Conservation (phyloP, 2,797 vertebrate species). For the Serranus cabrilla region DNA sequence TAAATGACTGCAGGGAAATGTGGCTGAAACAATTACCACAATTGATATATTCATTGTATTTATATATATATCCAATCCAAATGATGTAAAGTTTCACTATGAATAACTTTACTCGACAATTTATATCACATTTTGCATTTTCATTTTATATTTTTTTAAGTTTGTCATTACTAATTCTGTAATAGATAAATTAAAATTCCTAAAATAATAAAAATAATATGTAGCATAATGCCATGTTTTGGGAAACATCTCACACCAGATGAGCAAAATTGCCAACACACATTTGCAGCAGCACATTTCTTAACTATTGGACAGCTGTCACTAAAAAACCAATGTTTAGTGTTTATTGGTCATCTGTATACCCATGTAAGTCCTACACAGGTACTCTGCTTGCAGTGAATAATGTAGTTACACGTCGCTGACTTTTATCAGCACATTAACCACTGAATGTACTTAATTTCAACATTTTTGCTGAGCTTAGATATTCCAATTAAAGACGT, state of each 20-base stretch:
- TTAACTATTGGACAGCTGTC: not conserved
- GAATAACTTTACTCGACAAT: not conserved
- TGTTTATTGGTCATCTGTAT: not conserved
- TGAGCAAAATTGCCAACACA: not conserved
- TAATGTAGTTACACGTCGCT: not conserved
- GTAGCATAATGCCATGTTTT: not conserved
- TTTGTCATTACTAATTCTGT: not conserved
- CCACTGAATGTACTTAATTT: not conserved
- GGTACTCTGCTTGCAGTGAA: not conserved
- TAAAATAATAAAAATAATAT: not conserved
- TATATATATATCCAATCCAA: not conserved
- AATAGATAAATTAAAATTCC: not conserved
- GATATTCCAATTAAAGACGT: not conserved
- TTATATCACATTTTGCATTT: slow-evolving; percentile 6
- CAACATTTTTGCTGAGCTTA: not conserved
- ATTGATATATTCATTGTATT: too few species aligned
- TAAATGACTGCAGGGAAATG: not conserved
- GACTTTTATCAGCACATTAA: not conserved
- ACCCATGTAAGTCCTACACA: not conserved
- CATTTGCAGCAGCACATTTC: slow-evolving; percentile 7
- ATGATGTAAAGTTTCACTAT: not conserved
- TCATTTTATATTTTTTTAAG: not conserved
- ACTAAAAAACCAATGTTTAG: not conserved
- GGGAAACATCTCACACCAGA: not conserved
- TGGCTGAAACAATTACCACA: not conserved